Percentiles rank a stretch among this genome's conserved stretches.
phyloP scores from a whole-genome alignment of 2,113 vertebrate genomes.

The Myodes glareolus region DNA sequence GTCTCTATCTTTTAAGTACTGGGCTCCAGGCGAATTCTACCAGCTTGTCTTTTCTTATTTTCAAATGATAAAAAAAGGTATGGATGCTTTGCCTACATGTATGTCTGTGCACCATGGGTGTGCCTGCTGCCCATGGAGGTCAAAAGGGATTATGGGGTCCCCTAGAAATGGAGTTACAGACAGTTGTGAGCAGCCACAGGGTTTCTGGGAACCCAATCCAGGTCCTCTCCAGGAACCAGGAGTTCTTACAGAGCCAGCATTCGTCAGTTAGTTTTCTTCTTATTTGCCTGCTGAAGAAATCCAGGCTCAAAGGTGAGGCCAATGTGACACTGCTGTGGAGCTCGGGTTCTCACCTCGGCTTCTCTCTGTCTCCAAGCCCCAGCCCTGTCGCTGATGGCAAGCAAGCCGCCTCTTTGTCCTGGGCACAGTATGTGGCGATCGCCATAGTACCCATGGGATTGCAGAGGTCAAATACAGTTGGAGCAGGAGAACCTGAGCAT shows the following conservation, averaged over 20 bases:
- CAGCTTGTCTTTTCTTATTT: background rate
- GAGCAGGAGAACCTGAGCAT: background rate
- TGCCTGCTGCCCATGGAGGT: background rate
- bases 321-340: rapidly evolving
- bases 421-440: rapidly evolving
- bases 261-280: background rate
- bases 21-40: background rate
- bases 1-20: background rate
- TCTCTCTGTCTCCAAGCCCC: no score
- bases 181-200: background rate
- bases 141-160: background rate
- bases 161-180: background rate
- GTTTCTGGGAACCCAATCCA: background rate
- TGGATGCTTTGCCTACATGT: background rate
- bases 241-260: background rate
- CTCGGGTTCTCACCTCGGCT: rapidly evolving
- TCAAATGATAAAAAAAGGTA: background rate
- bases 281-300: background rate
- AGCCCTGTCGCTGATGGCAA: rapidly evolving
- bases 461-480: background rate
- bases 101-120: background rate
- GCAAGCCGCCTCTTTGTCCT: background rate
- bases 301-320: background rate
- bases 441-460: background rate
- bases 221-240: background rate